Evolutionary conservation across 2,113 vertebrate genomes (phyloP).

Genomic region (Mobula hypostoma): DNA sequence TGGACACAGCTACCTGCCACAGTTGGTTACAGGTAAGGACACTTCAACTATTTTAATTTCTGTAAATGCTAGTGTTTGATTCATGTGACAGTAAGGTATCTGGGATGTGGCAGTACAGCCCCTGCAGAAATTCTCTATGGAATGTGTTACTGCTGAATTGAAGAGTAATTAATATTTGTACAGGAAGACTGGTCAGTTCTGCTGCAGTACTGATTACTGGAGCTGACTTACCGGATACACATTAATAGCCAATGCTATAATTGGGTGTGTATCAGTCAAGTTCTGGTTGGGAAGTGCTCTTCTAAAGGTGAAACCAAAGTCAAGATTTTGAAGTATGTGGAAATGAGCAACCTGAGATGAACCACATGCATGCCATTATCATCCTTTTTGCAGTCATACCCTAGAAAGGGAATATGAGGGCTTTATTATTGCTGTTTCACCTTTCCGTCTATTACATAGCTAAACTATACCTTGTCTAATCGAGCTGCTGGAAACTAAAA

Average conservation of each 20-base stretch:
- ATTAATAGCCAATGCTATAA: background rate
- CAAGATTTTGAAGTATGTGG: background rate
- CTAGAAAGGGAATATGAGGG: background rate
- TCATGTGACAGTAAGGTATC: background rate
- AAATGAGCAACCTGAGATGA: background rate
- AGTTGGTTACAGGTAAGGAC: slow-evolving; percentile 23
- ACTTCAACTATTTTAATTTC: slow-evolving; percentile 18
- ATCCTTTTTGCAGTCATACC: background rate
- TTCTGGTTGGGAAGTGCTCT: background rate
- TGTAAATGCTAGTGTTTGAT: background rate
- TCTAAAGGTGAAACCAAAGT: background rate
- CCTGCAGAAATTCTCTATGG: background rate
- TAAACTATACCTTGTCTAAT: background rate
- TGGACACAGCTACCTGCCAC: slow-evolving; percentile 9
- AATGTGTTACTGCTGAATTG: background rate
- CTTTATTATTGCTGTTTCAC: background rate
- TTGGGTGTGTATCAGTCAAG: background rate
- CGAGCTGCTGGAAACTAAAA: background rate
- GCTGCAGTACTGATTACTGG: no score
- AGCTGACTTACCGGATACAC: no score
- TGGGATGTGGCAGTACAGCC: background rate
- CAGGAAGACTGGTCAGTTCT: background rate
- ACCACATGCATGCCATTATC: background rate
- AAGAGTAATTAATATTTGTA: background rate
- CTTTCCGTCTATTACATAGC: background rate